phyloP scores from a whole-genome alignment of 2,797 vertebrate genomes.

The Phrynocephalus forsythii region DNA sequence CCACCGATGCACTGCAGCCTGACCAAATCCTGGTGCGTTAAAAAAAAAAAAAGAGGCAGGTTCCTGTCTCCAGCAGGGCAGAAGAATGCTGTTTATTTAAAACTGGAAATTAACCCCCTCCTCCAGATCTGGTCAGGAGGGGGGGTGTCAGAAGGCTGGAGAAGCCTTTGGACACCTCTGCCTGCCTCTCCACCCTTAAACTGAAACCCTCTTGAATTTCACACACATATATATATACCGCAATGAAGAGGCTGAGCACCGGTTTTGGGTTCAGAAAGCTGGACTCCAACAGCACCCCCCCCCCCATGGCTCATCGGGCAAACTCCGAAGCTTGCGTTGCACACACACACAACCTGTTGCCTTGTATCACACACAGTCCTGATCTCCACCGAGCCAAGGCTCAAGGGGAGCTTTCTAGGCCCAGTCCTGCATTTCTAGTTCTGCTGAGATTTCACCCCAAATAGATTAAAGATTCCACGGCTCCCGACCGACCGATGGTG shows the following conservation, averaged over 20 bases:
- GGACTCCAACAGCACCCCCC: neutral
- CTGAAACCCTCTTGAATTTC: neutral
- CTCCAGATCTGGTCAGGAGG: neutral
- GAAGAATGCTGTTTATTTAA: too few species aligned
- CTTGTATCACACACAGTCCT: slow-evolving; percentile 41
- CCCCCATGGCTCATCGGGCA: slow-evolving; percentile 31
- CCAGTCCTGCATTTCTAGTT: slow-evolving; percentile 2
- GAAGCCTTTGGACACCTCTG: neutral
- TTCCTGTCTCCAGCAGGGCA: too few species aligned
- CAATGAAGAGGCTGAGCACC: too few species aligned
- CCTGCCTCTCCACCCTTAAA: neutral
- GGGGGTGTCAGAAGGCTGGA: too few species aligned
- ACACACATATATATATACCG: neutral
- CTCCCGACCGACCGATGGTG: neutral
- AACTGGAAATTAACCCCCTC: too few species aligned
- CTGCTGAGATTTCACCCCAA: neutral
- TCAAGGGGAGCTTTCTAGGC: slow-evolving; percentile 35
- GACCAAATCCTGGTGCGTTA: too few species aligned
- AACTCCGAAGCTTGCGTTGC: too few species aligned
- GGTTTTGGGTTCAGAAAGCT: too few species aligned
- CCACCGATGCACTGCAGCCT: too few species aligned
- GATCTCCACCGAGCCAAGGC: slow-evolving; percentile 50
- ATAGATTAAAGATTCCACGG: neutral
- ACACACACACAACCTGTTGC: slow-evolving; percentile 35
- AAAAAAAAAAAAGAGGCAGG: too few species aligned